Conservation (phyloP, 2,113 vertebrate species). For the Strix aluco region DNA sequence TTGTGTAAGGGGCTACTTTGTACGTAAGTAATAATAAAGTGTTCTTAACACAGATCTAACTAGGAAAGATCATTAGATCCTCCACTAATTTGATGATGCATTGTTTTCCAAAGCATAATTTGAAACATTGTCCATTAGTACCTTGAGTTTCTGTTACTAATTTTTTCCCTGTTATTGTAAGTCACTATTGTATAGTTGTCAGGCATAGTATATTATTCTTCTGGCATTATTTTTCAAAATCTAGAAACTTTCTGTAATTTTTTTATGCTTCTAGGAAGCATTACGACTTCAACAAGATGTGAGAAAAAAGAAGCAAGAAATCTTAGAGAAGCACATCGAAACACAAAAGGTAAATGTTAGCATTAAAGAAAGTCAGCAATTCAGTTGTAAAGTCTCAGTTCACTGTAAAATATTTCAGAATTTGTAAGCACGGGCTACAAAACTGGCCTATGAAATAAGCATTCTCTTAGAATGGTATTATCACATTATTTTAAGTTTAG, state of each 20-base stretch:
- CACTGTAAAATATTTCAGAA: background rate
- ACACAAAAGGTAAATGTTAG: conserved; percentile 88
- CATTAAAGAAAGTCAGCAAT: background rate
- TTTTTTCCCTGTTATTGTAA: background rate
- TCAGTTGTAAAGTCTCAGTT: background rate
- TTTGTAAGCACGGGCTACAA: background rate
- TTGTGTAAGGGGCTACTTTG: background rate
- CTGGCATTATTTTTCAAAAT: background rate
- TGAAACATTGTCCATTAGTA: background rate
- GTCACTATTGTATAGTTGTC: background rate
- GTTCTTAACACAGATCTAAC: background rate
- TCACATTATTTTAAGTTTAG: background rate
- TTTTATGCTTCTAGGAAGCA: conserved; percentile 82
- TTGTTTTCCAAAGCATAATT: background rate
- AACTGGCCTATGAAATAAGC: background rate
- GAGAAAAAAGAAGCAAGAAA: conserved; percentile 96
- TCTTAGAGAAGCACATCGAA: conserved; percentile 97
- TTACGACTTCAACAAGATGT: conserved; percentile 94
- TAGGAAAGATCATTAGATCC: background rate
- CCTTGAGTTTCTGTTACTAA: background rate
- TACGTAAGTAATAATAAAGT: background rate
- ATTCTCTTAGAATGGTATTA: background rate
- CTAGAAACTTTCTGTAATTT: conserved; percentile 20
- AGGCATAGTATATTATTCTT: background rate
- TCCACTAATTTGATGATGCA: background rate